Conservation (phyloP, 2,113 vertebrate species). For the Bagarius yarrelli region DNA sequence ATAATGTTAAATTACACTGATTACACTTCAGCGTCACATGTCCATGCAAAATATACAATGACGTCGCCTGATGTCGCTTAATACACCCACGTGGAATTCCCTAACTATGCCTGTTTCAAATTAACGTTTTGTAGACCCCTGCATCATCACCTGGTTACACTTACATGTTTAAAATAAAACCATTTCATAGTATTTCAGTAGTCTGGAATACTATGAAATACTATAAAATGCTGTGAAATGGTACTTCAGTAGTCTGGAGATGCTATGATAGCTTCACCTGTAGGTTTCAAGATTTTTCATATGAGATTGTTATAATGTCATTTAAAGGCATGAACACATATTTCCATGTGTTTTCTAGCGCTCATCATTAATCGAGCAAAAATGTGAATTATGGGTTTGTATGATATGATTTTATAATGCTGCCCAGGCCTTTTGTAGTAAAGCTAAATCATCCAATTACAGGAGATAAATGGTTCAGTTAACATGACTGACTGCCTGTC, state of each 20-base stretch:
- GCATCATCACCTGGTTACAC: too few relatives aligned
- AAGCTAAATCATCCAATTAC: conserved; percentile 42
- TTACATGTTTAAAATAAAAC: too few relatives aligned
- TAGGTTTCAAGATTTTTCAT: not conserved
- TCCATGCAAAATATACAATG: too few relatives aligned
- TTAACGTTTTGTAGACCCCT: too few relatives aligned
- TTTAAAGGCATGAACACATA: conserved; percentile 17
- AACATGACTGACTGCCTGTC: conserved; percentile 42
- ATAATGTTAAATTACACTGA: too few relatives aligned
- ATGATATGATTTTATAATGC: conserved; percentile 35
- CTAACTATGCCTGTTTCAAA: too few relatives aligned
- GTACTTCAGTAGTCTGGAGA: not conserved
- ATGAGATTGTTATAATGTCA: conserved; percentile 4
- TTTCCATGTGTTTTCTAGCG: conserved; percentile 13
- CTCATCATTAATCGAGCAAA: not conserved
- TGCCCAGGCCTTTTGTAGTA: conserved; percentile 35
- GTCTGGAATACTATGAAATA: too few relatives aligned
- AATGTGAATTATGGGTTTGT: conserved; percentile 22
- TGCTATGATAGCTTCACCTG: conserved; percentile 7
- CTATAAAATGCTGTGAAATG: too few relatives aligned
- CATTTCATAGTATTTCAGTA: too few relatives aligned
- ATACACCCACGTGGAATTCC: too few relatives aligned
- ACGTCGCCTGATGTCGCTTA: too few relatives aligned
- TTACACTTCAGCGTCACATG: too few relatives aligned
- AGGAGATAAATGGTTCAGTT: conserved; percentile 44